A percentile compares a stretch with the other conserved stretches of the same genome.
Conservation (phyloP, 2,113 vertebrate genomes). For the Suncus etruscus region DNA sequence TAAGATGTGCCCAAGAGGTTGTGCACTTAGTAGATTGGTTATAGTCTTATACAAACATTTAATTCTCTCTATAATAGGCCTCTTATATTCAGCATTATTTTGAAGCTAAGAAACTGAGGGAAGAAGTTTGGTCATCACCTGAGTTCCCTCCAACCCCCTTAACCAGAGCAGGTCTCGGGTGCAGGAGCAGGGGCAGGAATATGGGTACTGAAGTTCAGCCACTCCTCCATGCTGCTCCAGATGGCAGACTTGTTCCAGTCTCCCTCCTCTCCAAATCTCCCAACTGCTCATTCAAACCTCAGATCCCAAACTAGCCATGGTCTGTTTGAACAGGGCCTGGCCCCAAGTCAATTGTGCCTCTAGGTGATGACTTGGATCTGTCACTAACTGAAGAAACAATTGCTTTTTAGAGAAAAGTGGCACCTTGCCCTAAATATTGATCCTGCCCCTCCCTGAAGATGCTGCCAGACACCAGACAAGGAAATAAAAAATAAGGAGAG, state of each 20-base stretch:
- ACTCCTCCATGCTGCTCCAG: neutral
- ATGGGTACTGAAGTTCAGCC: neutral
- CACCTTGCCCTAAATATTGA: neutral
- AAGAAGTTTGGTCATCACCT: neutral
- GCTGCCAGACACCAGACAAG: neutral
- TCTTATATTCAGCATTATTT: neutral
- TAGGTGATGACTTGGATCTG: neutral
- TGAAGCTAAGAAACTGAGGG: neutral
- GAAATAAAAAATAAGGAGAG: neutral
- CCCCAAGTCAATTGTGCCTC: neutral
- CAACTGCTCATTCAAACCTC: neutral
- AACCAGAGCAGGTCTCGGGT: neutral
- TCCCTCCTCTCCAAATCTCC: neutral
- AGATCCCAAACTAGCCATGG: neutral
- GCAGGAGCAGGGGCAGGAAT: neutral
- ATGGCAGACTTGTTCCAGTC: fast-evolving
- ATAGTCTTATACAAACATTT: neutral
- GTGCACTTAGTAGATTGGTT: neutral
- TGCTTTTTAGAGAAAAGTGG: constrained; percentile 24
- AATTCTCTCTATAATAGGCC: neutral
- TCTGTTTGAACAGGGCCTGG: neutral
- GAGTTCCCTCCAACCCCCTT: neutral
- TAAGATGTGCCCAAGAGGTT: neutral
- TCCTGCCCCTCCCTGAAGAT: neutral
- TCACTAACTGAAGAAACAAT: neutral